Percentiles rank a stretch among this genome's conserved stretches.
Evolutionary conservation across 2,797 vertebrate species (phyloP).

Genomic region (Botia kubotai): DNA sequence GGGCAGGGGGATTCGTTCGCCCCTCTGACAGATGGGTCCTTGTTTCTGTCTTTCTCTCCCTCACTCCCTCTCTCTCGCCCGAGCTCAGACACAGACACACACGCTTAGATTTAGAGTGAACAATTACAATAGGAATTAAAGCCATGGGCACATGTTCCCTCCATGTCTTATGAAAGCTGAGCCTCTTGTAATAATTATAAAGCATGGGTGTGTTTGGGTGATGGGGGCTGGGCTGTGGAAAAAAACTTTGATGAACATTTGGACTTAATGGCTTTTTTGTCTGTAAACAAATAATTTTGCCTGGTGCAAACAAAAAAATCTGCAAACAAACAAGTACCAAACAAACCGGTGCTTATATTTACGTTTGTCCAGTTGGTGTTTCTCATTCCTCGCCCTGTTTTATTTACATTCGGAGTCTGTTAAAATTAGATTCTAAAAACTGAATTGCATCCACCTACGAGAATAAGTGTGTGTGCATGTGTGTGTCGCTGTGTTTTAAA

Average conservation of each 20-base stretch:
- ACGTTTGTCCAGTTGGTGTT: background rate
- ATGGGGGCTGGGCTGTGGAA: slow-evolving; percentile 53
- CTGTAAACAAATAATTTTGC: background rate
- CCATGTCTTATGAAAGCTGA: slow-evolving; percentile 78
- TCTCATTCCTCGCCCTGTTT: background rate
- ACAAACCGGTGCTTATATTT: background rate
- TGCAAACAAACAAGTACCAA: background rate
- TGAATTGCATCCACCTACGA: slow-evolving; percentile 3
- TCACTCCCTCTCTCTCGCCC: slow-evolving; percentile 71
- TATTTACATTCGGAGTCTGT: background rate
- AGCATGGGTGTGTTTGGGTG: slow-evolving; percentile 72
- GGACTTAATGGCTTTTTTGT: slow-evolving; percentile 35
- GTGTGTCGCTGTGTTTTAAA: slow-evolving; percentile 45
- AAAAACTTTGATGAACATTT: slow-evolving; percentile 57
- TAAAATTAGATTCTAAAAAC: background rate
- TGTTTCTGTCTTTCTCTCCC: slow-evolving; percentile 74
- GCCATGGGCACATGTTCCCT: slow-evolving; percentile 79
- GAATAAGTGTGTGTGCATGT: slow-evolving; percentile 23
- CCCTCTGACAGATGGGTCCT: slow-evolving; percentile 86
- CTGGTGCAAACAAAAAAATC: background rate
- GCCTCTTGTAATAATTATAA: slow-evolving; percentile 77
- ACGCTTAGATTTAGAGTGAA: slow-evolving; percentile 76
- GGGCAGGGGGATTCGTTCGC: slow-evolving; percentile 75
- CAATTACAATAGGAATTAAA: slow-evolving; percentile 84
- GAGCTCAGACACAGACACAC: slow-evolving; percentile 74